phyloP scores from a whole-genome alignment of 2,888 invertebrate species.

The Pterostichus madidus region DNA sequence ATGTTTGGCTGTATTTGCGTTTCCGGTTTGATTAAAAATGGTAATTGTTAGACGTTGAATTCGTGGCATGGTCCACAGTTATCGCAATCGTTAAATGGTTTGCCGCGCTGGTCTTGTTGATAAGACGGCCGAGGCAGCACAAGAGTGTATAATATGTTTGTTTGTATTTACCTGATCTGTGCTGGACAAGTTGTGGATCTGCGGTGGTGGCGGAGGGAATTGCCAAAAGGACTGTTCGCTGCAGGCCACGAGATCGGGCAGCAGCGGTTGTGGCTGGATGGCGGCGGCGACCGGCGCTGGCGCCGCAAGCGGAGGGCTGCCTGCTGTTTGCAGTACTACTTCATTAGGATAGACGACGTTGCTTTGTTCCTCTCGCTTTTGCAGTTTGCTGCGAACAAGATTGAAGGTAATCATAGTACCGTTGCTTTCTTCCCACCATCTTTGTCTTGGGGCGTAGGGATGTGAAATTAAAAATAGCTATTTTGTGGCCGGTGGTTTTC shows the following conservation, averaged over 20 bases:
- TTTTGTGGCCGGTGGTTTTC: slow-evolving; percentile 73
- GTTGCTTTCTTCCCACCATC: slow-evolving; percentile 93
- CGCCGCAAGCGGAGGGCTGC: slow-evolving; percentile 72
- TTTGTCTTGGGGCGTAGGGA: slow-evolving; percentile 75
- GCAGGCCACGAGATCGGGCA: slow-evolving; percentile 81
- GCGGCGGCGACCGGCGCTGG: slow-evolving; percentile 72
- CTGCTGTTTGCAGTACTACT: slow-evolving; percentile 81
- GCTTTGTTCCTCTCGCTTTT: slow-evolving; percentile 90
- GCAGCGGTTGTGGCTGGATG: slow-evolving; percentile 73
- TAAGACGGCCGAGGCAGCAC: neutral
- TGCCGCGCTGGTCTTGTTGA: neutral
- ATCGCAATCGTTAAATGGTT: neutral
- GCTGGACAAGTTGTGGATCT: slow-evolving; percentile 86
- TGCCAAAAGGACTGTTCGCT: slow-evolving; percentile 89
- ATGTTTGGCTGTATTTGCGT: neutral
- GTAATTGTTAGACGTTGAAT: neutral
- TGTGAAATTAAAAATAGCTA: slow-evolving; percentile 76
- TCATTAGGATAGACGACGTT: slow-evolving; percentile 85
- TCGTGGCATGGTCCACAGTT: slow-evolving; percentile 32
- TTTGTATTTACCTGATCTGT: slow-evolving; percentile 86
- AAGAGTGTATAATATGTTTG: neutral
- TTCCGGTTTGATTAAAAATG: slow-evolving; percentile 35
- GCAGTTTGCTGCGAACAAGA: slow-evolving; percentile 94
- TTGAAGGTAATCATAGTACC: slow-evolving; percentile 93
- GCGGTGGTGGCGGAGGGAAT: slow-evolving; percentile 89